These are phyloP conservation scores for Brachionus asplanchnoidis DNA, from an alignment of 1,140 invertebrate species.

Conservation along the genomic window DNA sequence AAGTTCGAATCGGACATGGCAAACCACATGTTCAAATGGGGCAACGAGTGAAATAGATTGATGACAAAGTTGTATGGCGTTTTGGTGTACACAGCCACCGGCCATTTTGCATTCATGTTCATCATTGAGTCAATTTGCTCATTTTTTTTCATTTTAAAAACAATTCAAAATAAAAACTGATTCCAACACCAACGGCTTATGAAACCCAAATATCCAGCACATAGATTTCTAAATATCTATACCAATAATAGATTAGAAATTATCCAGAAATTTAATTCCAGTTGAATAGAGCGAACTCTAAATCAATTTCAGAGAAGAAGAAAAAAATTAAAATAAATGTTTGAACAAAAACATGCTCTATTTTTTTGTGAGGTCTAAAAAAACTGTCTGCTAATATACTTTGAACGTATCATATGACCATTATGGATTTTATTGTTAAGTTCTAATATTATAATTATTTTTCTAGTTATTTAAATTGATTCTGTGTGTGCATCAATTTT, in stretches of 20 bases:
- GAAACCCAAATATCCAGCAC: not conserved
- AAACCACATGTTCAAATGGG: constrained; percentile 42
- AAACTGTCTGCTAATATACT: not conserved
- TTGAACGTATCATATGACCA: constrained; percentile 15
- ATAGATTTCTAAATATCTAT: not conserved
- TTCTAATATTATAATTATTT: constrained; percentile 14
- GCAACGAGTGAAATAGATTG: constrained; percentile 36
- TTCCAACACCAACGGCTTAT: not conserved
- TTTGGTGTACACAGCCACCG: constrained; percentile 17
- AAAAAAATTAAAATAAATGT: not conserved
- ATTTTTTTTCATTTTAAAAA: not conserved
- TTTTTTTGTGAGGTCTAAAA: not conserved
- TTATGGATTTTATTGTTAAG: not conserved
- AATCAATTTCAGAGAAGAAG: not conserved
- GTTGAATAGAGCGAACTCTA: not conserved
- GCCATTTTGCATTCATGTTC: not conserved
- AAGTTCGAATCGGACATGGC: constrained; percentile 13
- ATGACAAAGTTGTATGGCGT: constrained; percentile 28
- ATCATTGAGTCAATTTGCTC: not conserved
- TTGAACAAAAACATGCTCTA: not conserved
- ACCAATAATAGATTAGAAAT: not conserved
- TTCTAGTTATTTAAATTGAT: not conserved
- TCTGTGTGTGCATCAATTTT: not conserved
- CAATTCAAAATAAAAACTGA: not conserved
- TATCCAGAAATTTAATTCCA: not conserved